Conservation (phyloP, 2,797 vertebrate species). For the Microchirus variegatus region DNA sequence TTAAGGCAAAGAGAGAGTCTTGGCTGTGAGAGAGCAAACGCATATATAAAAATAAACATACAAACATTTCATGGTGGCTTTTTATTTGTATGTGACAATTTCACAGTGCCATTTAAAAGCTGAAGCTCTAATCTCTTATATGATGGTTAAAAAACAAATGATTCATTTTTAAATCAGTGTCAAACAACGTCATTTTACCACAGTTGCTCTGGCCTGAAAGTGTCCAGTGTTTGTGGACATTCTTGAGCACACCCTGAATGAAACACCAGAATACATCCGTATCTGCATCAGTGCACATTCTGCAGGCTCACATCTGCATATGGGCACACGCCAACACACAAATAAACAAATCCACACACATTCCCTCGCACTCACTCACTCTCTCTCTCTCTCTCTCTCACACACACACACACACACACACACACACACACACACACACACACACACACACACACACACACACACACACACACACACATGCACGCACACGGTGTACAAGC, state of each 20-base stretch:
- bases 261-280: slow-evolving; percentile 20
- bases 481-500: slow-evolving; percentile 72
- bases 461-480: slow-evolving; percentile 42
- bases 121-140: too few species aligned
- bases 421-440: slow-evolving; percentile 58
- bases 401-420: slow-evolving; percentile 34
- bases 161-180: too few species aligned
- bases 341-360: slow-evolving; percentile 56
- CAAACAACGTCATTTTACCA: too few species aligned
- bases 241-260: slow-evolving; percentile 2
- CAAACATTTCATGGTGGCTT: background rate
- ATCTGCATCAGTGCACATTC: slow-evolving; percentile 31
- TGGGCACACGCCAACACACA: slow-evolving; percentile 42
- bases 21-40: background rate
- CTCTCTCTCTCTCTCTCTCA: too few species aligned
- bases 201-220: too few species aligned
- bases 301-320: slow-evolving; percentile 50
- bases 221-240: background rate
- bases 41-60: background rate
- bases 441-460: slow-evolving; percentile 50
- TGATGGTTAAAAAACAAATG: too few species aligned
- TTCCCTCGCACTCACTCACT: slow-evolving; percentile 38
- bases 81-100: too few species aligned
- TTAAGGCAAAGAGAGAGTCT: slow-evolving; percentile 16
- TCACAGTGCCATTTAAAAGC: too few species aligned